Base-by-base conservation (phyloP, 1,140 invertebrate genomes). In the Caenorhabditis briggsae region DNA sequence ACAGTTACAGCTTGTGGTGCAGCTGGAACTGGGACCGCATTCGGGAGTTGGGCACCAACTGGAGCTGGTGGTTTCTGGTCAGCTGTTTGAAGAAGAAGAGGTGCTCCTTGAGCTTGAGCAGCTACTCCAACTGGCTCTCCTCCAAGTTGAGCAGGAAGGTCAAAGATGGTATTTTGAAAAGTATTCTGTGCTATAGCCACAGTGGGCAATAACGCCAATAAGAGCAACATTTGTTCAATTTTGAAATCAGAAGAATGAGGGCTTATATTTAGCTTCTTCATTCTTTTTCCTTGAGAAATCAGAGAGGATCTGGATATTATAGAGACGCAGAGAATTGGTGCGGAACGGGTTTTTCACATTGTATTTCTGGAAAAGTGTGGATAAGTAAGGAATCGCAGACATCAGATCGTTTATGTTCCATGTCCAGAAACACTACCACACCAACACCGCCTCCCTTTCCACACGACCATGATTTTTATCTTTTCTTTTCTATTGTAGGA, bases 261-360 rank as follows among this genome's bases (percentile, higher is more conserved):
- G 16, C 14, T 78, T 41, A 78, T 33, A 50, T 78, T 78, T 46
- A 78, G 70, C 70, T 78, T 78, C 70, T 78, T 50, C 70, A 18
- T 50, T 48, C 70, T n/a, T 50, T 74, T 74, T 33, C 33, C 65
- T 74, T 41, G 65, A 78, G 43, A 78, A 78, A 9, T 12, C 11
- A 46, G 12, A 46, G 70, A 50, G 50, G 43, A 50, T 78, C n/a
- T 70, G 65, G 33, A 48, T 70, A 41, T 70, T 43, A 25, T 50
- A 50, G 70, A 78, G 70, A 78, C 70, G 70, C 70, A 78, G 70
- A 78, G 70, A 78, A 78, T 41, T 78, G 70, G 70, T 78, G 70
- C 70, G 70, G 70, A 78, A 78, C 70, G 70, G 70, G 70, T 78
- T 78, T 78, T 78, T 78, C 43, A 50, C 46, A 18, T 78, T 78